Conservation (phyloP, 2,113 vertebrate genomes). For the Eptesicus fuscus region DNA sequence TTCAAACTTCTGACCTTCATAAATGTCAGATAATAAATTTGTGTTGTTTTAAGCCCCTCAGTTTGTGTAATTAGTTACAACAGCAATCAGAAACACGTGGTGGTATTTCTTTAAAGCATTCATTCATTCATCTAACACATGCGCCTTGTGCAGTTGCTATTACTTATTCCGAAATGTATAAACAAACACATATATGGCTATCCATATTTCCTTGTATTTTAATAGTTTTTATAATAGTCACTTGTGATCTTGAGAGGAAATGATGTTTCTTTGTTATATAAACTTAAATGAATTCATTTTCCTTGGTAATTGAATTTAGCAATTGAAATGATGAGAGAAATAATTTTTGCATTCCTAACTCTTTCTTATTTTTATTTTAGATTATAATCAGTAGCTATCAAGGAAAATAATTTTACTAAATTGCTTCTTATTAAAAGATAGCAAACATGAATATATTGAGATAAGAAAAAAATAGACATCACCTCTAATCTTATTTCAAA, state of each 20-base stretch:
- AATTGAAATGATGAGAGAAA: slow-evolving; percentile 40
- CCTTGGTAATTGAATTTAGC: slow-evolving; percentile 41
- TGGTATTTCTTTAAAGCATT: not conserved
- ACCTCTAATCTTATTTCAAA: slow-evolving; percentile 55
- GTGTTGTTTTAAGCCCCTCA: not conserved
- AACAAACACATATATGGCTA: not conserved
- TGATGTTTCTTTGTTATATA: slow-evolving; percentile 10
- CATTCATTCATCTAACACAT: not conserved
- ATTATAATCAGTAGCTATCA: slow-evolving; percentile 63
- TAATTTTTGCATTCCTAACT: slow-evolving; percentile 41
- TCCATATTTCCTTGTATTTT: not conserved
- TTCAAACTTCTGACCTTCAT: not conserved
- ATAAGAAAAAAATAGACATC: slow-evolving; percentile 19
- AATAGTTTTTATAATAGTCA: not conserved
- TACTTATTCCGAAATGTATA: not conserved
- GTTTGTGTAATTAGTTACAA: not conserved
- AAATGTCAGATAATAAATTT: not conserved
- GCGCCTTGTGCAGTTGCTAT: not conserved
- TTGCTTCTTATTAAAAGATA: slow-evolving; percentile 67
- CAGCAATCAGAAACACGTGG: not conserved
- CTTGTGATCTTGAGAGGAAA: not conserved
- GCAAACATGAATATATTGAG: slow-evolving; percentile 34
- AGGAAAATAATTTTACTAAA: slow-evolving; percentile 63
- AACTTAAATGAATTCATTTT: slow-evolving; percentile 32
- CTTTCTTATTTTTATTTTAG: slow-evolving; percentile 54